Evolutionary conservation across 2,797 vertebrate genomes (phyloP), one percentile per base, ranked within the genome.

Genomic region (Macropus fuliginosus): DNA sequence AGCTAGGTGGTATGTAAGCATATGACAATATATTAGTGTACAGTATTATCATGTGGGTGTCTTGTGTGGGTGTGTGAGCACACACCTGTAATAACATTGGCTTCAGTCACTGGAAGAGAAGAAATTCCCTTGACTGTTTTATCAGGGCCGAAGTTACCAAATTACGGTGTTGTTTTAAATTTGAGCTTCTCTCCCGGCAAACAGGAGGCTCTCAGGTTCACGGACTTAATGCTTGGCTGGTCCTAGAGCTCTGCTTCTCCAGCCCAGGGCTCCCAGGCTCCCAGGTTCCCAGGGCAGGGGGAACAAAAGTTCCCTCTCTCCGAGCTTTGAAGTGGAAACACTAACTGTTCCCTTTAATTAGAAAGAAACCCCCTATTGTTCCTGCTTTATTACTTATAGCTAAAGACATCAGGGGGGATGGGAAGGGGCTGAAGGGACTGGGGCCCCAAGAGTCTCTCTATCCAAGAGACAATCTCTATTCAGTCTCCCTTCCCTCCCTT

Each of bases 251-350:
- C 96, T 92, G 95, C 98, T 98, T 98, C 98, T 98, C 98, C 54
- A 93, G 97, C 92, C 92, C 54, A 12, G 0, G 54, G 90, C 54
- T 91, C 98, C 98, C 28, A 31, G 96, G 87, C 96, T 98, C 97
- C 93, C 96, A 56, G 96, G 91, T 94, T 98, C 98, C 98, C 98
- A 97, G 97, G 98, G 97, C 98, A 98, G 56, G 56, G 96, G 98
- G 98, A 99, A 99, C 98, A 98, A 98, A 98, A 99, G 98, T 98
- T 97, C 6, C 97, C 98, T 99, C 98, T 99, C 97, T 98, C 96
- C 97, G 98, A 97, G 98, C 99, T 99, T 98, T 99, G 98, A 99
- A 99, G 98, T 99, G 99, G 98, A 99, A 99, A 99, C 98, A 97
- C 98, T 98, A 98, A 99, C 98, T 98, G 96, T 97, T 98, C 98